Percentiles rank a stretch among this genome's conserved stretches.
Conservation (phyloP, 2,888 invertebrate species). For the Megastigmus dorsalis region DNA sequence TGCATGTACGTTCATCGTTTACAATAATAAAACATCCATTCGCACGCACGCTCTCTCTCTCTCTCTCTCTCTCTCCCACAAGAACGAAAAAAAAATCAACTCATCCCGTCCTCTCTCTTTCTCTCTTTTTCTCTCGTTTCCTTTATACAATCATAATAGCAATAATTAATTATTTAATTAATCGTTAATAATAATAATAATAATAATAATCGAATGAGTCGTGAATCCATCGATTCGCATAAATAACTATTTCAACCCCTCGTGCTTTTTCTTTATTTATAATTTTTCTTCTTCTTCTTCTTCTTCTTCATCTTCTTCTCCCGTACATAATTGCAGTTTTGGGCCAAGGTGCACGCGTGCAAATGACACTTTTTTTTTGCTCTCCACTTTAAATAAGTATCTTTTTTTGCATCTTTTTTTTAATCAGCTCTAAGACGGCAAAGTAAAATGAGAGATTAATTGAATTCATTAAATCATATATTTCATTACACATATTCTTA, state of each 20-base stretch:
- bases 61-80: not conserved
- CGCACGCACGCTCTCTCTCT: slow-evolving; percentile 7
- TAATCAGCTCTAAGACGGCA: slow-evolving; percentile 3
- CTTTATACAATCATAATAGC: slow-evolving; percentile 32
- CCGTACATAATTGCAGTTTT: slow-evolving; percentile 42
- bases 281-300: not conserved
- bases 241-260: slow-evolving; percentile 27
- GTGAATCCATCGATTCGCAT: slow-evolving; percentile 16
- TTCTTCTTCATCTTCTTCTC: not conserved
- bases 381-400: slow-evolving; percentile 9
- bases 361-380: slow-evolving; percentile 47
- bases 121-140: not conserved
- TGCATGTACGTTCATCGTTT: slow-evolving; percentile 36
- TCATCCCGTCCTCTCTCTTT: not conserved
- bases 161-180: slow-evolving; percentile 25
- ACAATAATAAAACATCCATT: slow-evolving; percentile 39
- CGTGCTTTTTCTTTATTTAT: not conserved
- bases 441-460: slow-evolving; percentile 7
- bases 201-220: slow-evolving; percentile 34
- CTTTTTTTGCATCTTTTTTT: slow-evolving; percentile 34
- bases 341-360: slow-evolving; percentile 57
- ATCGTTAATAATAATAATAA: slow-evolving; percentile 23
- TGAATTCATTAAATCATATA: slow-evolving; percentile 15
- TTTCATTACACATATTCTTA: not conserved
- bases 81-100: not conserved